Conservation (phyloP, 2,888 invertebrate species). For the Orthosia cruda region DNA sequence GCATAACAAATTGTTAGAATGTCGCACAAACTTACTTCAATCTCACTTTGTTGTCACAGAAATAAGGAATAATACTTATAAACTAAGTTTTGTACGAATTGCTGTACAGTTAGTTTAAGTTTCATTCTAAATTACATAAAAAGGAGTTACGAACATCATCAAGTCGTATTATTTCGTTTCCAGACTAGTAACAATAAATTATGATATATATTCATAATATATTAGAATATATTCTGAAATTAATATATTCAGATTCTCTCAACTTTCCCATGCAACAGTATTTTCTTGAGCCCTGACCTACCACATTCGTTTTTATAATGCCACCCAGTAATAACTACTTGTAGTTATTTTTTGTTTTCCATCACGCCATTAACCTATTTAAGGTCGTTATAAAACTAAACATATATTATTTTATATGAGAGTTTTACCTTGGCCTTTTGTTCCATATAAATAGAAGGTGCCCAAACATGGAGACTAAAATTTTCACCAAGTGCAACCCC, state of each 20-base stretch:
- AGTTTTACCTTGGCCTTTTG: background rate
- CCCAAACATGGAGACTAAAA: too few relatives aligned
- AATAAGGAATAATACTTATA: background rate
- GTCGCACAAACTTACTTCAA: background rate
- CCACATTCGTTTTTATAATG: conserved; percentile 13
- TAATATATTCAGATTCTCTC: background rate
- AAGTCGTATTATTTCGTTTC: background rate
- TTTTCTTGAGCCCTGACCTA: background rate
- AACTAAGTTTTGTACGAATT: background rate
- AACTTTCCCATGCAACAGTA: background rate
- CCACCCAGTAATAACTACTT: background rate
- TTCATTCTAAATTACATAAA: background rate
- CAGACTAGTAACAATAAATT: background rate
- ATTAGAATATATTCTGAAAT: too few relatives aligned
- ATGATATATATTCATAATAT: too few relatives aligned
- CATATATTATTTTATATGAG: background rate
- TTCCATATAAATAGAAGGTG: background rate
- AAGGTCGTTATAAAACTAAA: background rate
- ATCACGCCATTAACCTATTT: background rate
- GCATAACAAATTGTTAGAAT: background rate
- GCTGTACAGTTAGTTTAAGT: background rate
- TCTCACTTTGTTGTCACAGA: background rate
- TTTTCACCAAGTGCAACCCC: too few relatives aligned
- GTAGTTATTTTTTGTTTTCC: background rate
- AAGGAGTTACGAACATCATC: background rate